Base-by-base conservation (phyloP, 1,140 invertebrate genomes). In the Heliothis subflexa region DNA sequence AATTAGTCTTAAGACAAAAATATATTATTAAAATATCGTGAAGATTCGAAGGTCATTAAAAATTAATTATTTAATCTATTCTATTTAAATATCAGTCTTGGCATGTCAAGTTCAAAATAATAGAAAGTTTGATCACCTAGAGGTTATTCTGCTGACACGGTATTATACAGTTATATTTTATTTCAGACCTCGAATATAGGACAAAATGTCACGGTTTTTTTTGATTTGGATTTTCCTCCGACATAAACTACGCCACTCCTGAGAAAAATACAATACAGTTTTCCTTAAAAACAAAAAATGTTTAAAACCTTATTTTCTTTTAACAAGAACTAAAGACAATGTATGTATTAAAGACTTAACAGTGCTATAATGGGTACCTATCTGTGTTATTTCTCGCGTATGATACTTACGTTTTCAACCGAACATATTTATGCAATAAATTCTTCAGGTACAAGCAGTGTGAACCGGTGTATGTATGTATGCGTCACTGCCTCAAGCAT, bases 371-470 rank as follows among this genome's bases (percentile, higher is more conserved):
- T 16, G n/a, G 61, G 33, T 2, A n/a, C 14, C 3, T 16, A n/a
- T 13, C 3, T 16, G 61, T 62, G 28, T 13, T 45, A 45, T 40
- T 62, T 62, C 61, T 25, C 33, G 61, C 61, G n/a, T 40, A 62
- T 61, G 11, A 33, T 45, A 45, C 25, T n/a, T 28, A 18, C 13
- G 47, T 52, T 13, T 70, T 52, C 66, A 21, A 50, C 21, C 21
- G 47, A 70, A 70, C 66, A 28, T 52, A 70, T 71, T 70, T 78
- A 71, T 78, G 76, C 66, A 78, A 78, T 50, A 78, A 33, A 61
- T 78, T 71, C 76, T 77, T 59, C 28, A 71, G 40, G n/a, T 18
- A 47, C 16, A 66, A 70, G 54, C 66, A 49, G 49, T 50, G 45
- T 50, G 52, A 71, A 78, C 64, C 66, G 66, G 76, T 78, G 49